These are phyloP conservation scores for Glandiceps talaboti DNA, from an alignment of 53 echinoderm and acorn worm species.

Conservation along the genomic window DNA sequence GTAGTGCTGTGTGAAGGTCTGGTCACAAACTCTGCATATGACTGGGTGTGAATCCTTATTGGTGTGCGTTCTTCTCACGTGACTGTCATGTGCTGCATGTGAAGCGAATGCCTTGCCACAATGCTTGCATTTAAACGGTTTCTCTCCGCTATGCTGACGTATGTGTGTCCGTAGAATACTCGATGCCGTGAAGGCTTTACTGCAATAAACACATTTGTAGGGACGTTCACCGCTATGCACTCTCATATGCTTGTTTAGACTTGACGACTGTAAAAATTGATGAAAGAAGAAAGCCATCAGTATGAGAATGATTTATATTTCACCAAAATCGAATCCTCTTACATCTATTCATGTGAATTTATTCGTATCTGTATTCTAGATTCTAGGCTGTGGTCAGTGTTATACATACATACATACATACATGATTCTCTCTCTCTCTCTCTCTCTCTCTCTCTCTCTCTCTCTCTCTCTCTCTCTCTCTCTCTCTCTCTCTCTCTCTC, in stretches of 20 bases:
- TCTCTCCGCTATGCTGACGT: slow-evolving; percentile 10
- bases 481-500: too few species aligned
- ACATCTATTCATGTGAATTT: too few species aligned
- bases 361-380: too few species aligned
- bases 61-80: slow-evolving; percentile 8
- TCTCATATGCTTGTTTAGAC: slow-evolving; percentile 6
- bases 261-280: not conserved
- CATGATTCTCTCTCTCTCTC: too few species aligned
- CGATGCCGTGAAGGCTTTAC: slow-evolving; percentile 5
- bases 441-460: too few species aligned
- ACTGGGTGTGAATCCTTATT: slow-evolving; percentile 36
- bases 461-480: too few species aligned
- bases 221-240: slow-evolving; percentile 10
- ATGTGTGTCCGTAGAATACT: slow-evolving; percentile 9
- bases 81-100: slow-evolving; percentile 7
- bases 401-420: too few species aligned
- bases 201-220: slow-evolving; percentile 10
- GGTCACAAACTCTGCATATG: slow-evolving; percentile 59
- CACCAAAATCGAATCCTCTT: too few species aligned
- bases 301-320: too few species aligned
- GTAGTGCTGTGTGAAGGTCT: slow-evolving; percentile 56
- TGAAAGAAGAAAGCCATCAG: too few species aligned
- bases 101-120: slow-evolving; percentile 2
- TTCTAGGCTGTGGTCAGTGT: too few species aligned
- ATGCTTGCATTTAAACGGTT: slow-evolving; percentile 5